phyloP scores from a whole-genome alignment of 2,797 vertebrate species.

The Betta splendens region DNA sequence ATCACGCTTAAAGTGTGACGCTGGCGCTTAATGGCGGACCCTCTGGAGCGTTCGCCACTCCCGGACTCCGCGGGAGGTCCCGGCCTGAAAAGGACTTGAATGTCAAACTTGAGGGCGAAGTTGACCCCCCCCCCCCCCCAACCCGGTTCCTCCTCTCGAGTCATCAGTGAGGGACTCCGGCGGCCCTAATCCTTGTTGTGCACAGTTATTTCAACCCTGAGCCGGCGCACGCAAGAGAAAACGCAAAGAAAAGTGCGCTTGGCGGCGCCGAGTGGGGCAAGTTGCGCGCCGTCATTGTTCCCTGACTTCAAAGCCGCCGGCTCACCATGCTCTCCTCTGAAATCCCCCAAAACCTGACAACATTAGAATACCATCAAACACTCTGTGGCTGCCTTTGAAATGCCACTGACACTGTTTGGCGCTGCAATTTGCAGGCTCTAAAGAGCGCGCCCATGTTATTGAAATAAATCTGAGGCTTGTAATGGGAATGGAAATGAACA shows the following conservation, averaged over 20 bases:
- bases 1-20: background rate
- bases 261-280: constrained; percentile 48
- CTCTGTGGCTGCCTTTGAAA: constrained; percentile 77
- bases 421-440: constrained; percentile 74
- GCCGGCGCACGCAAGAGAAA: constrained; percentile 40
- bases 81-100: constrained; percentile 42
- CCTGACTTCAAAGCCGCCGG: constrained; percentile 75
- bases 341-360: constrained; percentile 74
- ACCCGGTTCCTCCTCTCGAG: constrained; percentile 18
- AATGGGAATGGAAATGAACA: constrained; percentile 81
- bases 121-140: constrained; percentile 3
- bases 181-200: constrained; percentile 66
- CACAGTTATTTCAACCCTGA: constrained; percentile 61
- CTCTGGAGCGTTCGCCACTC: constrained; percentile 22
- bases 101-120: constrained; percentile 35
- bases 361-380: constrained; percentile 83
- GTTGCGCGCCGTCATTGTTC: constrained; percentile 74
- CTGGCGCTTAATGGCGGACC: background rate
- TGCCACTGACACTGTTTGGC: constrained; percentile 78
- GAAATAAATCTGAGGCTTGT: constrained; percentile 82
- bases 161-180: constrained; percentile 56
- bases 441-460: constrained; percentile 74
- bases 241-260: constrained; percentile 45
- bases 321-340: constrained; percentile 60
- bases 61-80: constrained; percentile 18